Percentiles rank a stretch among this genome's conserved stretches.
Conservation (phyloP, 2,888 invertebrate genomes). For the Nemurella pictetii region DNA sequence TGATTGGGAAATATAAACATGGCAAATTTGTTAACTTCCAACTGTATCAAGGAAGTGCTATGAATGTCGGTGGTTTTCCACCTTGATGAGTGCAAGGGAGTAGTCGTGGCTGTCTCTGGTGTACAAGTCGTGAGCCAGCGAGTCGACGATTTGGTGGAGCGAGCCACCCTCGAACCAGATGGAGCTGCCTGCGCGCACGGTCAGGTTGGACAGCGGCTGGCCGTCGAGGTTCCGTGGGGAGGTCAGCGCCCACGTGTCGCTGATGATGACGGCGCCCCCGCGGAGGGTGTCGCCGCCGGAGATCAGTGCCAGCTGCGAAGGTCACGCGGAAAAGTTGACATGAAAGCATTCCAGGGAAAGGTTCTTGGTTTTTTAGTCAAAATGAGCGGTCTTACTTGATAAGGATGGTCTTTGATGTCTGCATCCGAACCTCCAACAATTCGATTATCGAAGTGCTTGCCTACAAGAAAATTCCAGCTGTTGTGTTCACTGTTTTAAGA, state of each 20-base stretch:
- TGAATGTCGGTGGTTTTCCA: too few species aligned
- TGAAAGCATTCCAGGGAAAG: too few species aligned
- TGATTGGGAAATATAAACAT: too few species aligned
- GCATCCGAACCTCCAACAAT: not conserved
- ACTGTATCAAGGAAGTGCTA: too few species aligned
- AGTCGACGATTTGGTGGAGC: not conserved
- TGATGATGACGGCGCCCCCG: not conserved
- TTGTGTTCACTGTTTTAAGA: too few species aligned
- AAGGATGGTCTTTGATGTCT: not conserved
- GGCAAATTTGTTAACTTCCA: too few species aligned
- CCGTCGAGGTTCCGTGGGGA: not conserved
- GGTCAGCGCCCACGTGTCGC: not conserved
- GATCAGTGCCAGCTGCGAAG: not conserved
- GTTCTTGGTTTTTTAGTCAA: too few species aligned
- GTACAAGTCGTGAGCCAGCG: not conserved
- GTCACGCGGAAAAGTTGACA: too few species aligned
- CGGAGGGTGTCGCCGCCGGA: not conserved
- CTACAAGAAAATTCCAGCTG: too few species aligned
- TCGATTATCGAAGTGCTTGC: not conserved
- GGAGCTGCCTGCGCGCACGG: slow-evolving; percentile 12
- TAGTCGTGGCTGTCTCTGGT: slow-evolving; percentile 49
- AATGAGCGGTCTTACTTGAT: not conserved
- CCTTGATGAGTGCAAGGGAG: slow-evolving; percentile 53
- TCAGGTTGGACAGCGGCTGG: not conserved
- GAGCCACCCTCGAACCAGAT: not conserved